phyloP scores from a whole-genome alignment of 1,140 invertebrate genomes.

The Mizuhopecten yessoensis region DNA sequence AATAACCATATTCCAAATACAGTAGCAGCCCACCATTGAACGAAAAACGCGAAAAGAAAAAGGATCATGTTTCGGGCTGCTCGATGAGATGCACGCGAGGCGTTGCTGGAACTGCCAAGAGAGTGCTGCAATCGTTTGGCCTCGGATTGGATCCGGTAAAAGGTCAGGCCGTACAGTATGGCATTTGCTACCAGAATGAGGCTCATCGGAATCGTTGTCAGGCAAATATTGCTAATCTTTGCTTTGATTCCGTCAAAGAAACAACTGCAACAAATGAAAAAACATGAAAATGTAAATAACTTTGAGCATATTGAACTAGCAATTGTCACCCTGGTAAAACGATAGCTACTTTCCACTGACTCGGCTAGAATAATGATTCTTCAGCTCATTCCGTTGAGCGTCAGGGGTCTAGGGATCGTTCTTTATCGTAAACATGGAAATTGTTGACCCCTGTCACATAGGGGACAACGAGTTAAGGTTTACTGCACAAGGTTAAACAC shows the following conservation, averaged over 20 bases:
- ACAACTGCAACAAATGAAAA: constrained; percentile 44
- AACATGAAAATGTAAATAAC: not conserved
- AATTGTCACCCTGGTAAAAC: too few species aligned
- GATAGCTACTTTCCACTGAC: too few species aligned
- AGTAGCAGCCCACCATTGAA: constrained; percentile 58
- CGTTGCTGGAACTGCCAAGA: constrained; percentile 32
- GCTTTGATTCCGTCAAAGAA: constrained; percentile 58
- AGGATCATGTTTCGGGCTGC: constrained; percentile 57
- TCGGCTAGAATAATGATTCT: too few species aligned
- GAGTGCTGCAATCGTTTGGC: constrained; percentile 46
- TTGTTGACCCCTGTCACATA: too few species aligned
- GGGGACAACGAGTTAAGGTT: too few species aligned
- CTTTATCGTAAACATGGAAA: too few species aligned
- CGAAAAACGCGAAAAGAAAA: constrained; percentile 54
- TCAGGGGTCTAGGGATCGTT: too few species aligned
- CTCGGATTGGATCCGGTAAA: constrained; percentile 44
- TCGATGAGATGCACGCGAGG: constrained; percentile 12
- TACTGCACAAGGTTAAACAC: too few species aligned
- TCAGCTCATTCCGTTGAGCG: too few species aligned
- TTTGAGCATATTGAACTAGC: too few species aligned
- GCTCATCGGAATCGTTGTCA: constrained; percentile 51
- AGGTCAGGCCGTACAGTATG: constrained; percentile 49
- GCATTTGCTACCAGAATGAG: constrained; percentile 44
- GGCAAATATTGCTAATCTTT: constrained; percentile 37
- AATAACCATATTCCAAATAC: constrained; percentile 52